Evolutionary conservation across 2,888 invertebrate genomes (phyloP), one percentile per base, ranked within the genome.

Genomic region (Aphrophora alni): DNA sequence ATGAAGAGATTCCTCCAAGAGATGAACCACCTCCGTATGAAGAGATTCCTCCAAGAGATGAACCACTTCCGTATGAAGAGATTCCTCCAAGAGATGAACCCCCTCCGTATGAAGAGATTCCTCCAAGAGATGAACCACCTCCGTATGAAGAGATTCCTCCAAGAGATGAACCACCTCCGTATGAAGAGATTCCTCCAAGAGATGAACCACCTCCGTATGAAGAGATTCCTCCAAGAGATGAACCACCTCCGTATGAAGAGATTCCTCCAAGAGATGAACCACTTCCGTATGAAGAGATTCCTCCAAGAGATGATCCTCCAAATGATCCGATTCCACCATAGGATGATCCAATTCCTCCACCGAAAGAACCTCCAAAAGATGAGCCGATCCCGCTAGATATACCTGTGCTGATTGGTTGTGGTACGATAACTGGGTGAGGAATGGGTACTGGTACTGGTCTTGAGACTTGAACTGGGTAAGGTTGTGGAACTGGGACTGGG

Each of bases 51-150:
- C 59, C 59, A 8, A 21, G 21, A 5, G 59, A 59, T 7, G 59
- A 59, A 7, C 59, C 59, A 21, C 12, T 59, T 59, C 76, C 72
- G 33, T 38, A 38, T 24, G 68, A 68, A 14, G 44, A 59, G 38
- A 17, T 14, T 75, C 80, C 71, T 86, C 86, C 87, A 87, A 87
- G 87, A 87, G 86, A 88, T 87, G 87, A 87, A 87, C 87, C 87
- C 82, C 83, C 84, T 82, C 84, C 27, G 4, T 70, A 25, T 38
- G 59, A 59, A 7, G 21, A n/a, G 21, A 59, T 59, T 59, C 59
- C 59, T 12, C 78, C 78, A 26, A 24, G 27, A 10, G 69, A 59
- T n/a, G 74, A 68, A n/a, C n/a, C n/a, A 21, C 33, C 38, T 7
- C 28, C 24, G 17, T 14, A 7, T 17, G 68, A 26, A 14, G 72